Evolutionary conservation across 2,797 vertebrate genomes (phyloP).

Genomic region (Podarcis siculus): DNA sequence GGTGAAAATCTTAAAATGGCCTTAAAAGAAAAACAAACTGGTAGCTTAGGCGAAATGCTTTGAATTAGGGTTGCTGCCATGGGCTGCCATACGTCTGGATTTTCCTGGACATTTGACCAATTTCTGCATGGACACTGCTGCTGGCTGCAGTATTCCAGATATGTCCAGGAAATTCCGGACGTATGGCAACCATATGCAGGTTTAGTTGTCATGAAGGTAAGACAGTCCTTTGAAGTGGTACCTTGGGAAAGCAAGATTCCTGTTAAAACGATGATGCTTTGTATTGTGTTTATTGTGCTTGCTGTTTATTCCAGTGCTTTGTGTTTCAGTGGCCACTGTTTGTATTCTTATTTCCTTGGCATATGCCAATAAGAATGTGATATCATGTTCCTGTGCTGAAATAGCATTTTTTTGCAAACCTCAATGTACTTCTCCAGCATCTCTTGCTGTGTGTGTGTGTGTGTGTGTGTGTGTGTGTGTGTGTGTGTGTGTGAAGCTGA

Average conservation of each 20-base stretch:
- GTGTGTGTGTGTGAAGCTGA: neutral
- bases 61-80: neutral
- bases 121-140: too few species aligned
- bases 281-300: neutral
- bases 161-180: neutral
- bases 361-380: neutral
- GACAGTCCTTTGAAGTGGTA: constrained; percentile 10
- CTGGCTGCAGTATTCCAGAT: neutral
- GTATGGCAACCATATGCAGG: neutral
- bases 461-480: too few species aligned
- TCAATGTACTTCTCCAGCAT: neutral
- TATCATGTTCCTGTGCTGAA: neutral
- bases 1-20: neutral
- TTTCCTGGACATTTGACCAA: too few species aligned
- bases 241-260: constrained; percentile 8
- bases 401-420: neutral
- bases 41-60: neutral
- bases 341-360: constrained; percentile 5
- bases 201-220: neutral
- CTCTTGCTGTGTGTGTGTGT: neutral
- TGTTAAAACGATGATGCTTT: neutral
- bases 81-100: too few species aligned
- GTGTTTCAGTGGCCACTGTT: neutral
- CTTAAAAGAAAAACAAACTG: neutral
- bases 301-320: neutral